A percentile compares a stretch with the other conserved stretches of the same genome.
These are phyloP conservation scores for Helogale parvula DNA, from an alignment of 2,113 vertebrate genomes.

Conservation along the genomic window DNA sequence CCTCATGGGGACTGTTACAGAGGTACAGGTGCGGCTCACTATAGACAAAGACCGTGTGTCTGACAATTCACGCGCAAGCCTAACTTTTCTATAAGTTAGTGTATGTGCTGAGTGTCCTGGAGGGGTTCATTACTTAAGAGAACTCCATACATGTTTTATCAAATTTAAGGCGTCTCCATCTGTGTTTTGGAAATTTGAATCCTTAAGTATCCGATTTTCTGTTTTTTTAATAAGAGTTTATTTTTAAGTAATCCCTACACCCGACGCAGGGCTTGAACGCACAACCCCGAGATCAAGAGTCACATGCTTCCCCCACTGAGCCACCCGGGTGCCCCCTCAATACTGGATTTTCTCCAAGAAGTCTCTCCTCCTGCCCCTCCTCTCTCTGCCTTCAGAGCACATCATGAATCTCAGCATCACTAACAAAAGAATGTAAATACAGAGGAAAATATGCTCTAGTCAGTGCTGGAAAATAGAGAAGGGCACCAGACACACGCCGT, in stretches of 20 bases:
- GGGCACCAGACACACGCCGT: neutral
- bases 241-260: neutral
- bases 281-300: neutral
- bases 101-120: neutral
- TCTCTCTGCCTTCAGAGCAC: neutral
- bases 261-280: neutral
- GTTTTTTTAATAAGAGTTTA: neutral
- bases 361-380: neutral
- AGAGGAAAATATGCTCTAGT: neutral
- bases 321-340: neutral
- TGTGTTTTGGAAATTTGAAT: neutral
- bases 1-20: neutral
- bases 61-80: neutral
- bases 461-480: neutral
- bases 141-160: neutral
- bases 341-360: neutral
- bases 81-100: neutral
- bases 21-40: neutral
- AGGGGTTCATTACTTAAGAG: conserved; percentile 9
- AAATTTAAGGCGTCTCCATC: neutral
- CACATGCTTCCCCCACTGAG: neutral
- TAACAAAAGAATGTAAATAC: neutral
- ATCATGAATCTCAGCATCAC: neutral
- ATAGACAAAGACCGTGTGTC: neutral
- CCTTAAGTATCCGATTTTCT: neutral